phyloP scores from a whole-genome alignment of 1,140 invertebrate species.

The Hypsibius dujardini region DNA sequence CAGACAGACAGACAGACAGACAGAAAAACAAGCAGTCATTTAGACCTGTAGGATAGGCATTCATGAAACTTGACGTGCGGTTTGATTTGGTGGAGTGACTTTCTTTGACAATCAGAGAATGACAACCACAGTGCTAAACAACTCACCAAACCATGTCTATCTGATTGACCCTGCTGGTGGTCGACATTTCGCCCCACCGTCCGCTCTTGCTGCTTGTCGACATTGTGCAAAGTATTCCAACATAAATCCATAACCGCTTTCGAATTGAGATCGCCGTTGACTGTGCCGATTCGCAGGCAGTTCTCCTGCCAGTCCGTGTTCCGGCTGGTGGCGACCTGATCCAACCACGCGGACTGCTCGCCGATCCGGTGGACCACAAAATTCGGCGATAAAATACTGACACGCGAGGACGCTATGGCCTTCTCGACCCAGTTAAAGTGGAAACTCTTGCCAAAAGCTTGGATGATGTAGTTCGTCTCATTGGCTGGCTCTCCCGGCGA shows the following conservation, averaged over 20 bases:
- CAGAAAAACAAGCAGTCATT: too few species aligned
- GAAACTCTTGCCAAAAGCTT: slow-evolving; percentile 15
- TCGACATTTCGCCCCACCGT: too few species aligned
- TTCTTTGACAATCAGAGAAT: too few species aligned
- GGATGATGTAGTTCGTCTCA: slow-evolving; percentile 8
- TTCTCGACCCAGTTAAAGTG: not conserved
- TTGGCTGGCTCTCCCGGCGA: not conserved
- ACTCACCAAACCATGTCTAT: too few species aligned
- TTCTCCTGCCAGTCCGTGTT: not conserved
- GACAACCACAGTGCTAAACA: too few species aligned
- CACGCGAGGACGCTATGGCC: not conserved
- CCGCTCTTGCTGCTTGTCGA: not conserved
- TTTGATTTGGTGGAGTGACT: too few species aligned
- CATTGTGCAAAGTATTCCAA: slow-evolving; percentile 13
- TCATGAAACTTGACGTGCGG: too few species aligned
- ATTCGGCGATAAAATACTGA: not conserved
- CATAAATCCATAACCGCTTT: slow-evolving; percentile 16
- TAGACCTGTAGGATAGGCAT: too few species aligned
- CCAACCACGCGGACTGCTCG: not conserved
- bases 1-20: too few species aligned
- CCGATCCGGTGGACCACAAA: not conserved
- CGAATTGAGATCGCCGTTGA: not conserved
- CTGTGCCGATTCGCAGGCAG: not conserved
- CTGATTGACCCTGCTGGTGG: too few species aligned
- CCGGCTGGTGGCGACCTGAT: not conserved